Conservation (phyloP, 2,797 vertebrate genomes). For the Arnoldichthys spilopterus region DNA sequence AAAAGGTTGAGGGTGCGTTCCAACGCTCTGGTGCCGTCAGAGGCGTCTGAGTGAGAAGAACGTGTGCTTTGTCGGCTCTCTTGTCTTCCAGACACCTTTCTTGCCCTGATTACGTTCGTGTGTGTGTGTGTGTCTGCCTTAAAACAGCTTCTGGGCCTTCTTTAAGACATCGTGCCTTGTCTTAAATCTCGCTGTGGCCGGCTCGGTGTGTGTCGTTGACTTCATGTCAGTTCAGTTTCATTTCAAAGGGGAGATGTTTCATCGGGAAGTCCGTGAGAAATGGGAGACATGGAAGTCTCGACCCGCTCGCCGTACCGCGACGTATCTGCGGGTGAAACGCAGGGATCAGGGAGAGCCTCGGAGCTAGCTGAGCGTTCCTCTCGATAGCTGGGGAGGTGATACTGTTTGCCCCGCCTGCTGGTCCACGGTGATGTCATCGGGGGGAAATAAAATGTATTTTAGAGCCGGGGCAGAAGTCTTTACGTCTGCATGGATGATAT, state of each 20-base stretch:
- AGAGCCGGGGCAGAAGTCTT: no score
- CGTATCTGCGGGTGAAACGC: no score
- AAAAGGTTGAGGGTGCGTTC: no score
- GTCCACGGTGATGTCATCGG: no score
- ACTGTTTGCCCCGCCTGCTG: no score
- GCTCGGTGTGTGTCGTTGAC: constrained; percentile 27
- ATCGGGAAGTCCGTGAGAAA: neutral
- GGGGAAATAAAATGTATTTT: no score
- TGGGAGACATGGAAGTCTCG: no score
- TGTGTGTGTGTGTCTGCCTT: constrained; percentile 34
- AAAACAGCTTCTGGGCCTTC: constrained; percentile 30
- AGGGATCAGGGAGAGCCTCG: no score
- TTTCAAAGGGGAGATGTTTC: constrained; percentile 17
- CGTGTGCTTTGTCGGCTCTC: constrained; percentile 21
- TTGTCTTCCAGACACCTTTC: constrained; percentile 65
- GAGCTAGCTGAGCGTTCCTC: no score
- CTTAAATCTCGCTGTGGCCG: constrained; percentile 54
- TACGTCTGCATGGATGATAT: no score
- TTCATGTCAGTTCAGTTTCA: constrained; percentile 20
- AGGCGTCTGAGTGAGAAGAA: constrained; percentile 1
- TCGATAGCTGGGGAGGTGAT: no score
- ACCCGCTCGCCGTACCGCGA: no score
- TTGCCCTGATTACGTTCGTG: constrained; percentile 42
- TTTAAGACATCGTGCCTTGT: constrained; percentile 63
- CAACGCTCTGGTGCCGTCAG: neutral